Evolutionary conservation across 92 coral and sea anemone genomes (phyloP), one percentile per base, ranked within the genome.

Genomic region (Palythoa grandiflora): DNA sequence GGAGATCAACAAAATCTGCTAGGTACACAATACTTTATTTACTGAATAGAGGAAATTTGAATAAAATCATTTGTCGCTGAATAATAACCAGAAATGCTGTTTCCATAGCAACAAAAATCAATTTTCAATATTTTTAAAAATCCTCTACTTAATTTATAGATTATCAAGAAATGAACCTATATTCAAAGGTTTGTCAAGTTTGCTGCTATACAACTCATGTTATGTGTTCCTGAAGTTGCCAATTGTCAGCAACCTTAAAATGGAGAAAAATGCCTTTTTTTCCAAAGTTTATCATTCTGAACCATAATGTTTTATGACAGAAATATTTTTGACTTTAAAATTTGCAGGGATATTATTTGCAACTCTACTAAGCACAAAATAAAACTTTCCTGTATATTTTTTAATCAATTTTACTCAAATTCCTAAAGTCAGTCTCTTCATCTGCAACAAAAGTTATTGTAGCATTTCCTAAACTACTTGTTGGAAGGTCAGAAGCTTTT

Each of bases 101-200:
- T 73, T 40, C 78, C 78, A 17, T 73, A 73, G 78, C 78, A 73
- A 73, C 55, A 44, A 73, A 73, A 39, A 21, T 44, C 12, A 73
- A 39, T 1, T 73, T 73, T 73, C 17, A 44, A 44, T 73, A 73
- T 63, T 12, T 66, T 66, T 1, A 37, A 66, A 66, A 20, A 66
- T 20, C 8, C 72, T 21, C 72, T 16, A 66, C 9, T 16, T 66
- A 66, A 20, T 19, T 66, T 8, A 66, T 12, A 66, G n/a, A 21
- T 66, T 8, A 15, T 2, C 3, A 66, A 9, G 35, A 1, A 11
- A 36, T 66, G 71, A 66, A 66, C 3, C 12, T 39, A 48, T 73
- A 48, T 37, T 73, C 20, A 44, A 73, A 73, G 20, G 5, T 44
- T 44, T 37, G 28, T 73, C 13, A 39, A 44, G 8, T 16, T 39